A percentile compares a stretch with the other conserved stretches of the same genome.
These are phyloP conservation scores for Hesperophylax magnus DNA, from an alignment of 1,140 invertebrate species.

Conservation along the genomic window DNA sequence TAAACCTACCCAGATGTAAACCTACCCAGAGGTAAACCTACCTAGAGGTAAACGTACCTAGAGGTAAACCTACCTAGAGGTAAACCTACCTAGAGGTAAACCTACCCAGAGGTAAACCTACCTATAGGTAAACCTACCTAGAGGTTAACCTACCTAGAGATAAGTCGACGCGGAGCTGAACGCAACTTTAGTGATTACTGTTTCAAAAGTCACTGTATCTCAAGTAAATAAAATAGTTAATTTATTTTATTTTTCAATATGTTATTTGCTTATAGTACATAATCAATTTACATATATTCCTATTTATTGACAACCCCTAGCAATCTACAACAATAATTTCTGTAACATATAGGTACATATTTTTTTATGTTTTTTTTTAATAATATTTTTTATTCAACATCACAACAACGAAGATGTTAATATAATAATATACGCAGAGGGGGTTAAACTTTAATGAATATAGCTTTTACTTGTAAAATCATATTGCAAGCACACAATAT, in stretches of 20 bases:
- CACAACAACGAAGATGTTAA: slow-evolving; percentile 57
- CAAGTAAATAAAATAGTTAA: too few relatives aligned
- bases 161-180: too few relatives aligned
- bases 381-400: slow-evolving; percentile 55
- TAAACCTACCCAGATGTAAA: too few relatives aligned
- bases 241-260: not conserved
- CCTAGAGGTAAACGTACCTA: too few relatives aligned
- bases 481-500: slow-evolving; percentile 46
- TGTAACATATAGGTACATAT: slow-evolving; percentile 57
- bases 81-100: too few relatives aligned
- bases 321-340: slow-evolving; percentile 56
- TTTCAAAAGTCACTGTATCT: too few relatives aligned
- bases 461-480: slow-evolving; percentile 19
- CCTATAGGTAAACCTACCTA: too few relatives aligned
- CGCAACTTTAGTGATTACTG: too few relatives aligned
- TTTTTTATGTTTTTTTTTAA: slow-evolving; percentile 52
- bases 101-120: too few relatives aligned
- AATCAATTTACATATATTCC: slow-evolving; percentile 36
- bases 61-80: too few relatives aligned
- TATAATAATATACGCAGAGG: slow-evolving; percentile 51
- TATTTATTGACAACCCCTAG: slow-evolving; percentile 56
- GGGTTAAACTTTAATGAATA: slow-evolving; percentile 31
- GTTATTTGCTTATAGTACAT: slow-evolving; percentile 28
- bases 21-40: too few relatives aligned
- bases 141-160: too few relatives aligned